Conservation (phyloP, 2,888 invertebrate genomes). For the Helicoverpa assulta region DNA sequence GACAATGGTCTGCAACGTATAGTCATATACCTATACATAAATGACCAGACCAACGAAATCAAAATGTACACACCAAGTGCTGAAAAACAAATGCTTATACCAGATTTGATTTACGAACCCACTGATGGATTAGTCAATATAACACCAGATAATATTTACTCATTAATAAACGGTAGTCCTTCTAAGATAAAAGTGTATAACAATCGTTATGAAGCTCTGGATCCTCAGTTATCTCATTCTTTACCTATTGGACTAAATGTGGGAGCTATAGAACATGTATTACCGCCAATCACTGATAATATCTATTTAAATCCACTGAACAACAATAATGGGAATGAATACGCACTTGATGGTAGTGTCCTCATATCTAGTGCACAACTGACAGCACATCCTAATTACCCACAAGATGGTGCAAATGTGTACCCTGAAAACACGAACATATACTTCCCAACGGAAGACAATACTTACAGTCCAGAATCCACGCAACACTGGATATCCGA, state of each 20-base stretch:
- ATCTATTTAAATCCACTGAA: slow-evolving; percentile 13
- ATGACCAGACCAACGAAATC: slow-evolving; percentile 58
- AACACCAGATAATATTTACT: slow-evolving; percentile 42
- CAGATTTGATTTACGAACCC: slow-evolving; percentile 70
- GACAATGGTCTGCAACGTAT: slow-evolving; percentile 69
- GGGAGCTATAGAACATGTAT: slow-evolving; percentile 44
- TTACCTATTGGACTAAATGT: slow-evolving; percentile 44
- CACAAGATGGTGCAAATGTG: slow-evolving; percentile 1
- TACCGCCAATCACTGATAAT: slow-evolving; percentile 10
- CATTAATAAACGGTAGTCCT: slow-evolving; percentile 47
- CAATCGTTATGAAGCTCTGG: slow-evolving; percentile 16
- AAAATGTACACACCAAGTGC: slow-evolving; percentile 71
- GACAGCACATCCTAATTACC: background rate
- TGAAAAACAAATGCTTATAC: slow-evolving; percentile 73
- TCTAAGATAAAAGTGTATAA: slow-evolving; percentile 42
- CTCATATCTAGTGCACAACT: slow-evolving; percentile 7
- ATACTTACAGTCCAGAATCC: background rate
- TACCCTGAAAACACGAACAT: background rate
- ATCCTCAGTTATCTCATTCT: slow-evolving; percentile 11
- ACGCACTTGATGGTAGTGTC: slow-evolving; percentile 1
- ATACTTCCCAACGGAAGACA: background rate
- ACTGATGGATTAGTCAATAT: slow-evolving; percentile 62
- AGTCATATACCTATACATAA: slow-evolving; percentile 75
- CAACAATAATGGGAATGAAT: slow-evolving; percentile 19
- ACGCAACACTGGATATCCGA: slow-evolving; percentile 9